phyloP scores from a whole-genome alignment of 2,797 vertebrate species.

The Champsocephalus gunnari region DNA sequence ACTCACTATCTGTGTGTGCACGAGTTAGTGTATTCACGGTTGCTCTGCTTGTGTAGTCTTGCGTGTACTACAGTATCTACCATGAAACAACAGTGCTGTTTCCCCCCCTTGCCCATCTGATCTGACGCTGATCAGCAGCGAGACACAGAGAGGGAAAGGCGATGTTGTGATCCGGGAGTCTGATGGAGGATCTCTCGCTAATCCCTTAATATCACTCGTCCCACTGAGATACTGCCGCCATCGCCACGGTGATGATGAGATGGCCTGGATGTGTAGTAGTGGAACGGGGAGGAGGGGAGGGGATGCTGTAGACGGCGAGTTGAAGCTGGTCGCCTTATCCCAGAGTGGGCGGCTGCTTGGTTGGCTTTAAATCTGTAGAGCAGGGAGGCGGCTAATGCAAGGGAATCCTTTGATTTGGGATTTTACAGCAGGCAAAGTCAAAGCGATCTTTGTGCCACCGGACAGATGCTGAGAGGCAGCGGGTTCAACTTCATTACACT shows the following conservation, averaged over 20 bases:
- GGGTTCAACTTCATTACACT: conserved; percentile 64
- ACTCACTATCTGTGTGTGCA: conserved; percentile 48
- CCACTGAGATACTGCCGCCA: conserved; percentile 68
- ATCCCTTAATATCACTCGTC: conserved; percentile 76
- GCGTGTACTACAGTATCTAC: conserved; percentile 24
- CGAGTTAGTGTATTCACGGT: conserved; percentile 39
- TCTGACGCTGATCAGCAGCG: conserved; percentile 48
- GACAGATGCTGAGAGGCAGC: conserved; percentile 68
- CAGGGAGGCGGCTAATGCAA: conserved; percentile 55
- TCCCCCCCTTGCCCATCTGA: conserved; percentile 45
- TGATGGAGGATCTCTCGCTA: conserved; percentile 76
- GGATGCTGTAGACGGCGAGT: conserved; percentile 15
- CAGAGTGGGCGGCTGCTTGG: conserved; percentile 43
- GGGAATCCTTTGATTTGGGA: conserved; percentile 74
- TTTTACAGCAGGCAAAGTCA: conserved; percentile 61
- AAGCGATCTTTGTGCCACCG: conserved; percentile 37
- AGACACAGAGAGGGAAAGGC: conserved; percentile 38
- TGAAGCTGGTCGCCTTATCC: conserved; percentile 36
- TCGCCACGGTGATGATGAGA: conserved; percentile 60
- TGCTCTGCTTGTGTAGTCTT: conserved; percentile 40
- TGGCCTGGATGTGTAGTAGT: conserved; percentile 64
- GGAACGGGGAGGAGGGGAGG: conserved; percentile 15
- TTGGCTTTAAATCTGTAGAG: conserved; percentile 61
- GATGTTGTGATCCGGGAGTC: conserved; percentile 68
- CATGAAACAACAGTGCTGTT: conserved; percentile 33